Conservation (phyloP, 2,113 vertebrate species). For the Dromaius novaehollandiae region DNA sequence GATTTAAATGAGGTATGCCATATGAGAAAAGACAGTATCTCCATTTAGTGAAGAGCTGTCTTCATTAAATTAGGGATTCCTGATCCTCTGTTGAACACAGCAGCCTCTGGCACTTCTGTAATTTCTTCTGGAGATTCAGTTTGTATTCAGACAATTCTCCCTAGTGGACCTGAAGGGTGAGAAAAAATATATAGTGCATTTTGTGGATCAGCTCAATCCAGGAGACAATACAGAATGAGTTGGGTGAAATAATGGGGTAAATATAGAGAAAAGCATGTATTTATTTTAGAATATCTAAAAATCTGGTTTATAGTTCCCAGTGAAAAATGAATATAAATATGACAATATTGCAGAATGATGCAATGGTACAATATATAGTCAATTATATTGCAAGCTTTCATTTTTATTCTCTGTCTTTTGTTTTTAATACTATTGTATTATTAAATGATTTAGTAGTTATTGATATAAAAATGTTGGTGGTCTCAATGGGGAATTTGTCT, state of each 20-base stretch:
- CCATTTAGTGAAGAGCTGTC: neutral
- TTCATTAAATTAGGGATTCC: neutral
- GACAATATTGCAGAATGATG: neutral
- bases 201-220: neutral
- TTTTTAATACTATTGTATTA: neutral
- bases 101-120: slow-evolving; percentile 14
- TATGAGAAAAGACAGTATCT: neutral
- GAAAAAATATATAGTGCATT: neutral
- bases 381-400: neutral
- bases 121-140: neutral
- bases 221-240: neutral
- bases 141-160: neutral
- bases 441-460: neutral
- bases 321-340: neutral
- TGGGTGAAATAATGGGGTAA: neutral
- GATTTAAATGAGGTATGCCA: neutral
- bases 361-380: neutral
- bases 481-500: neutral
- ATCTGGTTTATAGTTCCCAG: neutral
- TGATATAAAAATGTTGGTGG: neutral
- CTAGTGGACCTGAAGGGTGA: neutral
- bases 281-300: neutral
- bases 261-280: neutral
- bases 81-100: neutral
- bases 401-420: neutral